Conservation (phyloP, 2,888 invertebrate genomes). For the Lepidochrysops patricia region DNA sequence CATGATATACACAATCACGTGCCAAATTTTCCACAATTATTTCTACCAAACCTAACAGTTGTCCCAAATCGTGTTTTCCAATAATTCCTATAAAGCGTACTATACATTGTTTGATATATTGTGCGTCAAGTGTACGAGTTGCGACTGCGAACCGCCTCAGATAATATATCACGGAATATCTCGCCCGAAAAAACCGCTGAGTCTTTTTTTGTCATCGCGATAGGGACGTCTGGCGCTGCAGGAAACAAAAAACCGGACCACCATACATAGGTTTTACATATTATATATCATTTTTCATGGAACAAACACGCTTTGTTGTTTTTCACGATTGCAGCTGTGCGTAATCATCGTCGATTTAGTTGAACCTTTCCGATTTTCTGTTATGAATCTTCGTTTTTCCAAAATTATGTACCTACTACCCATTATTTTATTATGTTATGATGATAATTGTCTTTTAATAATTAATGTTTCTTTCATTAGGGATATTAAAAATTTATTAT, state of each 20-base stretch:
- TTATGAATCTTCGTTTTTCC: too few relatives aligned
- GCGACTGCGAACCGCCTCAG: neutral
- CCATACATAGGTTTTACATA: neutral
- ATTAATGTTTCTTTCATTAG: too few relatives aligned
- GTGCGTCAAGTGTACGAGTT: neutral
- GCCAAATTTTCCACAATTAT: too few relatives aligned
- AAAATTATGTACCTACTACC: too few relatives aligned
- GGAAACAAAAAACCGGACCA: neutral
- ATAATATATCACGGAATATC: conserved; percentile 1
- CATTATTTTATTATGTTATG: too few relatives aligned
- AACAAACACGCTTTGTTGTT: neutral
- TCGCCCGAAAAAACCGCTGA: conserved; percentile 2
- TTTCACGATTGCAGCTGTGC: neutral
- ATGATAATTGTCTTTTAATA: too few relatives aligned
- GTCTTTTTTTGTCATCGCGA: conserved; percentile 2
- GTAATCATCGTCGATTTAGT: neutral
- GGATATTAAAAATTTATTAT: too few relatives aligned
- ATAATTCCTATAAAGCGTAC: neutral
- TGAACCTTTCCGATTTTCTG: neutral
- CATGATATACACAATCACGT: too few relatives aligned
- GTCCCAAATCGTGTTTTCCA: neutral
- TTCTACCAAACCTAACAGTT: too few relatives aligned
- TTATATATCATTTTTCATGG: neutral
- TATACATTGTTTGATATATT: neutral
- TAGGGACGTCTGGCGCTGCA: conserved; percentile 2